Evolutionary conservation across 2,797 vertebrate species (phyloP), one percentile per base, ranked within the genome.

Genomic region (Schizopygopsis pylzovi): DNA sequence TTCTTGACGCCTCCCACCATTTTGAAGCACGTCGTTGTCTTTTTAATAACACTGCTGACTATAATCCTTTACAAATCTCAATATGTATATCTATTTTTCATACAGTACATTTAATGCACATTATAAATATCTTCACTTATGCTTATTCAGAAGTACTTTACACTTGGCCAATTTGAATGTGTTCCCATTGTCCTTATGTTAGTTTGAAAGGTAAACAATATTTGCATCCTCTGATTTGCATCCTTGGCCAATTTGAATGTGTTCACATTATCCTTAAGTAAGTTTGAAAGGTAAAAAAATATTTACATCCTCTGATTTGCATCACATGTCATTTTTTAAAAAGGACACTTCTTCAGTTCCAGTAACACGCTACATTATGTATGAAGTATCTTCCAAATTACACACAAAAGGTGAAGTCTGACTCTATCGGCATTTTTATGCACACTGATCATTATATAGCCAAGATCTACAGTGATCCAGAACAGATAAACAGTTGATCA

Each of bases 241-340:
- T 77, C 11, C 12, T 78, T 41, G 39, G 39, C 7, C 39, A 41
- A 41, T 41, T 20, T 77, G 20, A 39, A 12, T 77, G 56, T 43
- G 9, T 43, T 9, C n/a, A 18, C 28, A 18, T 49, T 33, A 7
- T 52, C 12, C 20, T 39, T 56, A 5, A 12, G 28, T 37, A 13
- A 12, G 49, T 39, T n/a, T 77, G 33, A 41, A 59, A 77, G 75
- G 22, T 41, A 16, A 59, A 59, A 28, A 1, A 2, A 59, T 41
- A 78, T 59, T 59, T 77, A 20, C 75, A 59, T 78, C 11, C 12
- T 78, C 37, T 78, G 49, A 78, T 78, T 78, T 78, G 52, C 52
- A 78, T 41, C 20, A 2, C 37, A 59, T 33, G 75, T 78, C 33
- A 0, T 77, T 13, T 43, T 43, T 43, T 8, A 37, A 39, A 15